Evolutionary conservation across 1,140 invertebrate species (phyloP), one percentile per base, ranked within the genome.

Genomic region (Bemisia tabaci): DNA sequence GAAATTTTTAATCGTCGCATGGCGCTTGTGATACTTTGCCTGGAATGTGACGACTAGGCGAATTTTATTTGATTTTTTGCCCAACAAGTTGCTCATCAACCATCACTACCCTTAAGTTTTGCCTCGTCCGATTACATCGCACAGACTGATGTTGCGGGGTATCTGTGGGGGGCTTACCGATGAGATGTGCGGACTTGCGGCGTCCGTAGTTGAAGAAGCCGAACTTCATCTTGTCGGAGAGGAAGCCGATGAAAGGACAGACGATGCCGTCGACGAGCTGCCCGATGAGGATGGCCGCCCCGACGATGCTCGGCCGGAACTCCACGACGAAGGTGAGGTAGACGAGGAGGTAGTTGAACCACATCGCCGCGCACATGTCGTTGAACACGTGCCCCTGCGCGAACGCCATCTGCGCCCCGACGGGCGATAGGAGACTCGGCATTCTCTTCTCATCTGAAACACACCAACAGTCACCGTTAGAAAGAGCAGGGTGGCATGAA

Each of bases 291-390:
- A 97, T 80, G 65, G 95, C 75, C 60, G 85, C 77, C 26, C 94
- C 95, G 1, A 94, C 85, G 72, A 87, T 79, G 12, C 79, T 78
- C 70, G 87, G 85, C 74, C 82, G 82, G 75, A 97, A 65, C 2
- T 63, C 62, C 22, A 70, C 61, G 5, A 68, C 69, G n/a, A 69
- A 70, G 17, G 95, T 89, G 74, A 95, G 89, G 78, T 87, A 98
- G 22, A 97, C 85, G 70, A 98, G 81, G n/a, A 96, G 80, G 79
- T 98, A 98, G 0, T 92, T 94, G 76, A 98, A 98, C 95, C 95
- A 97, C 84, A 98, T 91, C 62, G 92, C 92, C 39, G 94, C 92
- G 80, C 92, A 95, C 5, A 97, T 82, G 80, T 98, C 95, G 78
- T 97, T 97, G 26, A 95, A 79, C 27, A 97, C 85, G 80, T 97